phyloP scores from a whole-genome alignment of 2,797 vertebrate species.

The Falco columbarius region DNA sequence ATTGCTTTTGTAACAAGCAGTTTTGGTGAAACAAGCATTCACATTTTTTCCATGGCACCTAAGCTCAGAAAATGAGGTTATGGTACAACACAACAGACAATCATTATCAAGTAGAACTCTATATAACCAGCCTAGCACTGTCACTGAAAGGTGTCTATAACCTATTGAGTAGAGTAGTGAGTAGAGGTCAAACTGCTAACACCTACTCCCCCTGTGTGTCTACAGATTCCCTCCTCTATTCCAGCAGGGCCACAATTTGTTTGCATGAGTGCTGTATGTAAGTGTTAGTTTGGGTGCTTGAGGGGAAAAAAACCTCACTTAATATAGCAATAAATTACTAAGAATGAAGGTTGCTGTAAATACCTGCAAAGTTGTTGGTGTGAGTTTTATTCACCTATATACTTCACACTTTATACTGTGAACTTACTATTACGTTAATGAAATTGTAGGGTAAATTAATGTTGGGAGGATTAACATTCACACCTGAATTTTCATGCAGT shows the following conservation, averaged over 20 bases:
- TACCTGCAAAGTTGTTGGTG: background rate
- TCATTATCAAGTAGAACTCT: background rate
- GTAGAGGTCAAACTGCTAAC: background rate
- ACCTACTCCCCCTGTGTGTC: background rate
- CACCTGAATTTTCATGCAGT: background rate
- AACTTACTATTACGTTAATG: background rate
- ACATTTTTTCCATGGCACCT: background rate
- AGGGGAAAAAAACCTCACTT: background rate
- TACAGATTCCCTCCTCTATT: background rate
- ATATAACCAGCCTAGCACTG: background rate
- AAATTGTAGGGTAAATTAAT: background rate
- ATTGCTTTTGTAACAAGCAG: background rate
- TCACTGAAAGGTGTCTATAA: background rate
- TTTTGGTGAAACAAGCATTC: background rate
- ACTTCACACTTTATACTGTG: background rate
- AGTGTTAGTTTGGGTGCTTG: background rate
- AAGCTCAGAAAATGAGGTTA: conserved; percentile 1
- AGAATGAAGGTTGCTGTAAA: background rate
- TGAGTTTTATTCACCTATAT: background rate
- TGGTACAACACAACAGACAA: background rate
- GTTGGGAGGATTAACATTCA: background rate
- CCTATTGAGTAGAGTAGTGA: background rate
- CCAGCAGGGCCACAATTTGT: background rate
- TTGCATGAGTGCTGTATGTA: background rate
- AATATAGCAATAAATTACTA: background rate